Conservation (phyloP, 2,888 invertebrate genomes). For the Parelbella ahira region DNA sequence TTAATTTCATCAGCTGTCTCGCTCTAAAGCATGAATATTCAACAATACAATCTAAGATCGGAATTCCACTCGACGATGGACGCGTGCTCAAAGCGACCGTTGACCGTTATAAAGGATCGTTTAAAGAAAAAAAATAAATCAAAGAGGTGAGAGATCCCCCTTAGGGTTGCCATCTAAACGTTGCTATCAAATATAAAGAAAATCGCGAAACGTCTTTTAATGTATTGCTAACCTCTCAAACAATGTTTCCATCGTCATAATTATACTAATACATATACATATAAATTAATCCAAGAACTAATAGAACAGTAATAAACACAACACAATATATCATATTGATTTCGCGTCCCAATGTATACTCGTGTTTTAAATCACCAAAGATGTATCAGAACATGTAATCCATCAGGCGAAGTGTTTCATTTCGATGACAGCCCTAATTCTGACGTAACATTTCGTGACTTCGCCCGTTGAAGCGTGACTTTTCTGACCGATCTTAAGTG, state of each 20-base stretch:
- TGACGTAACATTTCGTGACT: conserved; percentile 58
- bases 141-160: conserved; percentile 40
- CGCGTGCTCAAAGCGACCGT: conserved; percentile 30
- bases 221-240: too few relatives aligned
- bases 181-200: too few relatives aligned
- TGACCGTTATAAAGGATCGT: conserved; percentile 43
- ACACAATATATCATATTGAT: too few relatives aligned
- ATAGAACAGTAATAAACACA: too few relatives aligned
- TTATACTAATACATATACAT: too few relatives aligned
- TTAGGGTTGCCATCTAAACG: conserved; percentile 18
- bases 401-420: too few relatives aligned
- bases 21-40: conserved; percentile 19
- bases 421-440: conserved; percentile 33
- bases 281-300: too few relatives aligned
- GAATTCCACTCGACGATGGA: conserved; percentile 17
- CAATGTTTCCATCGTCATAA: too few relatives aligned
- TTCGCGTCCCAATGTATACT: too few relatives aligned
- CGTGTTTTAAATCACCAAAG: too few relatives aligned
- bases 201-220: too few relatives aligned
- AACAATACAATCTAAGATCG: conserved; percentile 21
- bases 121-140: conserved; percentile 39
- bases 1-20: conserved; percentile 4
- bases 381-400: too few relatives aligned
- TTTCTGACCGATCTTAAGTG: conserved; percentile 43
- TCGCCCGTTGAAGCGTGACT: conserved; percentile 43